Evolutionary conservation across 2,113 vertebrate genomes (phyloP), one percentile per base, ranked within the genome.

Genomic region (Pyxicephalus adspersus): DNA sequence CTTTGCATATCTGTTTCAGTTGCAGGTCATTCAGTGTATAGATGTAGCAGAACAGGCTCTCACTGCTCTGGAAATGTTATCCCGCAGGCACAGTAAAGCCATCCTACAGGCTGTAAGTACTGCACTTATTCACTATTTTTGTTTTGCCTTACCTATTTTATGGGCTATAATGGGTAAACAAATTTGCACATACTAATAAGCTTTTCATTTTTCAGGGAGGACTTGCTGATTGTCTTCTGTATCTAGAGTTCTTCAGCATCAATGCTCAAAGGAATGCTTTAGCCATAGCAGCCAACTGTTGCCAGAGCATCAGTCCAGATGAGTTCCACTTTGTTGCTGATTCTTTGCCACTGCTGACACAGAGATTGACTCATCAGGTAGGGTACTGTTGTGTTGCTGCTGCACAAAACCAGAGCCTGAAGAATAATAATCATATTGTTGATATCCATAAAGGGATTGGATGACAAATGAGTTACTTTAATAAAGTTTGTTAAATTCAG

Each of bases 271-370:
- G 98, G 91, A 99, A 99, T 58, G 98, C 98, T 4, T 89, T 99
- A 88, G 98, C 98, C 85, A 99, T 99, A 45, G 97, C 98, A 85
- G 97, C 97, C 83, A 99, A 99, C 91, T 99, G 98, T 92, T 99
- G 98, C 89, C 98, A 99, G 93, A 99, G 97, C 85, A 98, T 99
- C 86, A 98, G 96, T 22, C 95, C 97, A 76, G 97, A 99, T 76
- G 98, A 99, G 88, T 99, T 99, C 90, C 96, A 99, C 93, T 99
- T 99, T 90, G 98, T 99, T 83, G 96, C 96, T 65, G 97, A 99
- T 87, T 99, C 98, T 78, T 92, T 99, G 85, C 97, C 97, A 51
- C 88, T 99, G 88, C 94, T 99, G 86, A 99, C 97, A 66, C 97
- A 99, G 93, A 96, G 98, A 89, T 92, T 99, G 84, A 97, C 96